Conservation (phyloP, 2,797 vertebrate genomes). For the Oreortyx pictus region DNA sequence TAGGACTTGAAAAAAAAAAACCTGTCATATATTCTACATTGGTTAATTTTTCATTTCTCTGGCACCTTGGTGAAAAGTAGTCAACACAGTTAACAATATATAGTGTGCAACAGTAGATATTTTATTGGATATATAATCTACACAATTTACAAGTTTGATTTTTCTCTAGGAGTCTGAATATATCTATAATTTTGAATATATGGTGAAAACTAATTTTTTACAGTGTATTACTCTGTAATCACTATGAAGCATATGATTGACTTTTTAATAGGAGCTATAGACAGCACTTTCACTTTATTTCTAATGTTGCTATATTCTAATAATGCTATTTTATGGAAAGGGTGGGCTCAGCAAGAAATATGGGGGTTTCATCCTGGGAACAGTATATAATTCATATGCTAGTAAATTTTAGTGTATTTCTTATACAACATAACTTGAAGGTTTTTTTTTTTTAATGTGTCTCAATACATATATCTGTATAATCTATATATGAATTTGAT, state of each 20-base stretch:
- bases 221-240: slow-evolving; percentile 52
- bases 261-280: slow-evolving; percentile 54
- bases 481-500: not conserved
- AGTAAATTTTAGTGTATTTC: slow-evolving; percentile 65
- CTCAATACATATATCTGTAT: slow-evolving; percentile 10
- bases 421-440: slow-evolving; percentile 66
- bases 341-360: slow-evolving; percentile 62
- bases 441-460: slow-evolving; percentile 35
- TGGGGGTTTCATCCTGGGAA: slow-evolving; percentile 64
- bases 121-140: slow-evolving; percentile 76
- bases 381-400: slow-evolving; percentile 62
- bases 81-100: slow-evolving; percentile 74
- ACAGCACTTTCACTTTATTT: slow-evolving; percentile 47
- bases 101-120: slow-evolving; percentile 74
- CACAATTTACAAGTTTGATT: slow-evolving; percentile 73
- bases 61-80: slow-evolving; percentile 72
- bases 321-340: slow-evolving; percentile 71
- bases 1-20: slow-evolving; percentile 40
- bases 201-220: slow-evolving; percentile 70
- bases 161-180: slow-evolving; percentile 60
- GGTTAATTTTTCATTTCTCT: slow-evolving; percentile 79
- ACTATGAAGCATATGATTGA: slow-evolving; percentile 44
- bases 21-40: slow-evolving; percentile 69
- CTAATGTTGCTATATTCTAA: slow-evolving; percentile 55
- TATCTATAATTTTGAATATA: slow-evolving; percentile 67